phyloP scores from a whole-genome alignment of 1,140 invertebrate species.

The Drosophila persimilis region DNA sequence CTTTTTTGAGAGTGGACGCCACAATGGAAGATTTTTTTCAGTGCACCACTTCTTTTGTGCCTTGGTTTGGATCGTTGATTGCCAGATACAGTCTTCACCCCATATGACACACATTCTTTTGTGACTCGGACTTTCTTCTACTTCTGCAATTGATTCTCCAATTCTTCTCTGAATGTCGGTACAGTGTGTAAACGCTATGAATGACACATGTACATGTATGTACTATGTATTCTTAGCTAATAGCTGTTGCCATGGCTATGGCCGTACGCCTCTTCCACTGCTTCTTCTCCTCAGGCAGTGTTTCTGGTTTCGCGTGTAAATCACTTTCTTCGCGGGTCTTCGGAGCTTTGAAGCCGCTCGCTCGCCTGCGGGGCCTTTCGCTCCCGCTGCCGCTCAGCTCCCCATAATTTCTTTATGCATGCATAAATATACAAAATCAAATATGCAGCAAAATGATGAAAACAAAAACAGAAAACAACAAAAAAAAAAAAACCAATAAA shows the following conservation, averaged over 20 bases:
- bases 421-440: constrained; percentile 51
- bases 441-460: constrained; percentile 42
- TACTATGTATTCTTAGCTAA: too few species aligned
- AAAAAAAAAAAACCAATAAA: constrained; percentile 25
- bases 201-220: too few species aligned
- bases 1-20: constrained; percentile 39
- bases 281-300: neutral
- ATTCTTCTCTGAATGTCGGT: too few species aligned
- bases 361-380: constrained; percentile 54
- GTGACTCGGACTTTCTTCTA: too few species aligned
- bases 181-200: too few species aligned
- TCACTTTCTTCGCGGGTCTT: constrained; percentile 60
- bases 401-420: constrained; percentile 61
- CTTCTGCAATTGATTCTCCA: too few species aligned
- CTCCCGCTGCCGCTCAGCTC: constrained; percentile 20
- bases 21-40: constrained; percentile 29
- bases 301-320: constrained; percentile 37
- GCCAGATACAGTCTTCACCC: constrained; percentile 17
- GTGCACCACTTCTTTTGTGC: constrained; percentile 26
- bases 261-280: neutral
- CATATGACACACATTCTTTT: neutral
- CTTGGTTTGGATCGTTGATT: neutral
- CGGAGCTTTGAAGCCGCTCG: constrained; percentile 30
- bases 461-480: constrained; percentile 8
- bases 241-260: too few species aligned